Conservation (phyloP, 2,797 vertebrate genomes). For the Parambassis ranga region DNA sequence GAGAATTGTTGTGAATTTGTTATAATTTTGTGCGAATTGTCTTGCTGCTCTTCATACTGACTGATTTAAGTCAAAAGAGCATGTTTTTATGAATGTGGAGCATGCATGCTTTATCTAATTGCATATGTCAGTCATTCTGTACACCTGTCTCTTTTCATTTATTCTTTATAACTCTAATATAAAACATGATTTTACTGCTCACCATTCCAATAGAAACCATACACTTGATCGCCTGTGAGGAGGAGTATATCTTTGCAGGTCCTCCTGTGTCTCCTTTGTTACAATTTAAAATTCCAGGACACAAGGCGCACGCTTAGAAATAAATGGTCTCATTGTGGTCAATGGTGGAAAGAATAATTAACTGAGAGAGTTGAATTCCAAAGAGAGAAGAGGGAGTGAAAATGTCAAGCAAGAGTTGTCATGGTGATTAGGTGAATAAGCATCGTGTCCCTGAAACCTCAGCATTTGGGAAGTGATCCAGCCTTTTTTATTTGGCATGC, state of each 20-base stretch:
- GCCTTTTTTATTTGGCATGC: conserved; percentile 45
- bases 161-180: background rate
- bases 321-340: conserved; percentile 62
- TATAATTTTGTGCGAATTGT: no score
- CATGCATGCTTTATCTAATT: background rate
- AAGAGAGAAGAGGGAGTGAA: conserved; percentile 48
- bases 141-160: background rate
- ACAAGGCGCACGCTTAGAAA: conserved; percentile 38
- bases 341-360: conserved; percentile 57
- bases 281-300: conserved; percentile 37
- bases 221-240: background rate
- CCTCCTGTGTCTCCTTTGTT: conserved; percentile 1
- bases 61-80: background rate
- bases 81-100: background rate
- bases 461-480: conserved; percentile 67
- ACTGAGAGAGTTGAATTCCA: conserved; percentile 62
- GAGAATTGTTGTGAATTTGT: no score
- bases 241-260: background rate
- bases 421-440: conserved; percentile 82
- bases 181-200: no score
- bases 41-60: no score
- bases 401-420: conserved; percentile 80
- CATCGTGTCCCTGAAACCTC: conserved; percentile 71
- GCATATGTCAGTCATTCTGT: background rate
- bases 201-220: conserved; percentile 11